These are phyloP conservation scores for Brachypalpus laphriformis DNA, from an alignment of 2,888 invertebrate genomes.

Conservation along the genomic window DNA sequence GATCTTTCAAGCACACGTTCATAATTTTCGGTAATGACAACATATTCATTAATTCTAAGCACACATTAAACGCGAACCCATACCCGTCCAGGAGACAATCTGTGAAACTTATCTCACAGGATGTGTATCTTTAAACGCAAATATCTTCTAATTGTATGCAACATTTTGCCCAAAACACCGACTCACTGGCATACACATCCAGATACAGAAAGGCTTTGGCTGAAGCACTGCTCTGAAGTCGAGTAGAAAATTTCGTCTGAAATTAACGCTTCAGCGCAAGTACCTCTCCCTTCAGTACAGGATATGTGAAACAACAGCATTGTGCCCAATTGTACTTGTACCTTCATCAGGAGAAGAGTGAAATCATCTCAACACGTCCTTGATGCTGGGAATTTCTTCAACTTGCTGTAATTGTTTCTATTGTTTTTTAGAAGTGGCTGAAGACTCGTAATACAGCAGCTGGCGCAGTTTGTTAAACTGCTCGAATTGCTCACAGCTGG, in stretches of 20 bases:
- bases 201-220: not conserved
- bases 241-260: constrained; percentile 33
- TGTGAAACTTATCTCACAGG: constrained; percentile 24
- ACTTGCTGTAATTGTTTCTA: constrained; percentile 18
- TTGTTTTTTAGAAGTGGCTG: not conserved
- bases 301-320: not conserved
- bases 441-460: not conserved
- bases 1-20: constrained; percentile 40
- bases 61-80: constrained; percentile 39
- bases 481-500: constrained; percentile 2
- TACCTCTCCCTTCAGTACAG: not conserved
- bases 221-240: not conserved
- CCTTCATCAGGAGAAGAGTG: not conserved
- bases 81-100: constrained; percentile 15
- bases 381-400: constrained; percentile 25
- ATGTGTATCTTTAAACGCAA: constrained; percentile 39
- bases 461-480: constrained; percentile 4
- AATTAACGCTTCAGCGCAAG: constrained; percentile 20
- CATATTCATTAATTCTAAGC: constrained; percentile 64
- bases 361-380: constrained; percentile 16
- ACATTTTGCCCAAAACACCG: constrained; percentile 15
- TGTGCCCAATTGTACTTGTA: not conserved
- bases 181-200: not conserved
- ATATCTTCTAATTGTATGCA: constrained; percentile 62
- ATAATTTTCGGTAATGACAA: constrained; percentile 65